Percentiles rank a stretch among this genome's conserved stretches.
phyloP scores from a whole-genome alignment of 2,888 invertebrate species.

The Hydraecia micacea region DNA sequence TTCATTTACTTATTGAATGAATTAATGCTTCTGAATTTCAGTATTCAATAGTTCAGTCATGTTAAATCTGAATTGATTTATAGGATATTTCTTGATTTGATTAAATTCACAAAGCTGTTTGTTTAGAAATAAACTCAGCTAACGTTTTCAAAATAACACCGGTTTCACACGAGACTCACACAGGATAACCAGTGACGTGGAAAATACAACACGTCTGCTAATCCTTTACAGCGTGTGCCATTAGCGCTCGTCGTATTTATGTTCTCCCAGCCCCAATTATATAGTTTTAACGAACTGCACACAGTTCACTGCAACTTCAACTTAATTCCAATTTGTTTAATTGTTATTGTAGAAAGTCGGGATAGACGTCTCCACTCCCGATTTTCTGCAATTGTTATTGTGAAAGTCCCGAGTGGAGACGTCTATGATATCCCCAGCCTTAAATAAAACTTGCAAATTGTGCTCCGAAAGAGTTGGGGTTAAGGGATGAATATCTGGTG shows the following conservation, averaged over 20 bases:
- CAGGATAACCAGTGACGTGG: slow-evolving; percentile 44
- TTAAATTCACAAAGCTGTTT: neutral
- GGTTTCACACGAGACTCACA: slow-evolving; percentile 7
- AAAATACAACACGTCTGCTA: slow-evolving; percentile 68
- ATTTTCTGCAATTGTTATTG: slow-evolving; percentile 62
- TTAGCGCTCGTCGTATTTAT: slow-evolving; percentile 67
- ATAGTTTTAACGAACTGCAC: slow-evolving; percentile 80
- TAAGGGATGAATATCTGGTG: slow-evolving; percentile 80
- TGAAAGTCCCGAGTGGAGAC: slow-evolving; percentile 33
- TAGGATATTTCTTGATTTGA: neutral
- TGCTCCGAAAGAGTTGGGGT: slow-evolving; percentile 72
- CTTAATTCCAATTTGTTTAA: slow-evolving; percentile 76
- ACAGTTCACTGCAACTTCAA: slow-evolving; percentile 71
- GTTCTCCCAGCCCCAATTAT: slow-evolving; percentile 74
- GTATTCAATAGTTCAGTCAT: neutral
- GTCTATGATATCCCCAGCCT: slow-evolving; percentile 56
- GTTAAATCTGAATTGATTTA: neutral
- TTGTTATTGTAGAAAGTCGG: slow-evolving; percentile 56
- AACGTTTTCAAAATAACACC: slow-evolving; percentile 27
- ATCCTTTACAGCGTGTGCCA: slow-evolving; percentile 67
- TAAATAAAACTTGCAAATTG: slow-evolving; percentile 72
- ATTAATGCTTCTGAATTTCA: neutral
- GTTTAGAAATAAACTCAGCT: neutral
- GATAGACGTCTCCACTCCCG: no score
- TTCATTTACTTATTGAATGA: neutral